Percentiles rank a stretch among this genome's conserved stretches.
Evolutionary conservation across 2,797 vertebrate genomes (phyloP).

Genomic region (Monodelphis domestica): DNA sequence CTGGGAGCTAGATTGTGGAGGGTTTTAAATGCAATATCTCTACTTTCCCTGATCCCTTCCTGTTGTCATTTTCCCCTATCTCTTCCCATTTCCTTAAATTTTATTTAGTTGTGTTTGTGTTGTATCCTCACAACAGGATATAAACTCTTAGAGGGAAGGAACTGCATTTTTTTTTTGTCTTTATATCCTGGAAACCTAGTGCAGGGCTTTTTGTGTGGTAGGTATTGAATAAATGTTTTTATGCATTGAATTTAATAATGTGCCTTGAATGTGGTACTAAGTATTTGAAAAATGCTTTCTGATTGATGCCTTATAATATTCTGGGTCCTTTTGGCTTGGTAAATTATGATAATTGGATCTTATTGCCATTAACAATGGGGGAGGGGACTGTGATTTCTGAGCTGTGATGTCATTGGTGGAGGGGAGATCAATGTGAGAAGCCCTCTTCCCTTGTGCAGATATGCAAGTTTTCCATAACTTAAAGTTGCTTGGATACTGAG

Average conservation of each 20-base stretch:
- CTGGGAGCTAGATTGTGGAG: neutral
- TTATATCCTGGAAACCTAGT: neutral
- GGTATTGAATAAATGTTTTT: neutral
- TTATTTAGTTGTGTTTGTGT: neutral
- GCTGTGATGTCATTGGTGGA: neutral
- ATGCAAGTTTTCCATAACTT: neutral
- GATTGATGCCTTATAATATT: neutral
- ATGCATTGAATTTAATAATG: neutral
- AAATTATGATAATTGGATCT: neutral
- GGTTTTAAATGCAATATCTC: neutral
- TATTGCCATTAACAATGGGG: neutral
- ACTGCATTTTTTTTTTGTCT: neutral
- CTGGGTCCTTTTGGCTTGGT: neutral
- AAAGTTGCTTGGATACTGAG: neutral
- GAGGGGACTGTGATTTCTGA: neutral
- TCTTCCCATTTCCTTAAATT: neutral
- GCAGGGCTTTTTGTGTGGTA: neutral
- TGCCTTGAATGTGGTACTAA: too few relatives aligned
- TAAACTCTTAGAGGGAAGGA: neutral
- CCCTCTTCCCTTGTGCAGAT: neutral
- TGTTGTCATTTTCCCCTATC: neutral
- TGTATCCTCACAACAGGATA: neutral
- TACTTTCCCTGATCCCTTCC: neutral
- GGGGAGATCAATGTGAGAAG: neutral
- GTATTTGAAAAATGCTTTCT: neutral